Evolutionary conservation across 2,113 vertebrate species (phyloP).

Genomic region (Rallus limicola): DNA sequence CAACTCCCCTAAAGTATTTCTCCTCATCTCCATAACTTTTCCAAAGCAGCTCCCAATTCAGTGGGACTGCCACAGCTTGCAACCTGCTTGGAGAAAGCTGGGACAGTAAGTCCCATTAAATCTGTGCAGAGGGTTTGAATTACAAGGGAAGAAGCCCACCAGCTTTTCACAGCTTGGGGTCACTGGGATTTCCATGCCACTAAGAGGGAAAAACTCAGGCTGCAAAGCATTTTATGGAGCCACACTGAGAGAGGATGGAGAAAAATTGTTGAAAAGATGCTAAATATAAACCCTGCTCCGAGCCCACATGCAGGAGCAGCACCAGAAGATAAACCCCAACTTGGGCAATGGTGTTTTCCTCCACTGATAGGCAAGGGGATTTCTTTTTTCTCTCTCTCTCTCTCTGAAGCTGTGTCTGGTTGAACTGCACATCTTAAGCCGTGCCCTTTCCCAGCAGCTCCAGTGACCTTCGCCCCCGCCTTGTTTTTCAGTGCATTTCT

Average conservation of each 20-base stretch:
- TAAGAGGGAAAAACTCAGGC: background rate
- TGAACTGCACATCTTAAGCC: rapidly evolving
- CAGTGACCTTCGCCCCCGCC: rapidly evolving
- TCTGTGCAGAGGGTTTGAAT: background rate
- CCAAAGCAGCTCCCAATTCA: background rate
- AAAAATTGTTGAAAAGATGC: rapidly evolving
- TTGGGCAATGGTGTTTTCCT: background rate
- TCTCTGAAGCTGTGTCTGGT: background rate
- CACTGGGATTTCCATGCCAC: rapidly evolving
- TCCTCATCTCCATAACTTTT: background rate
- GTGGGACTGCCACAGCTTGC: rapidly evolving
- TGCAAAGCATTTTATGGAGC: background rate
- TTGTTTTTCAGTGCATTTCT: background rate
- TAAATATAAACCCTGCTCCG: background rate
- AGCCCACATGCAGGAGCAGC: background rate
- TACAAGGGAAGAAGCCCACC: background rate
- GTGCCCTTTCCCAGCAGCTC: background rate
- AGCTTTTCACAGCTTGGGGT: background rate
- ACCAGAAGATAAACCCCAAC: background rate
- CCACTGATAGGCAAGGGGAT: background rate
- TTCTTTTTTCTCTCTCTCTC: no score
- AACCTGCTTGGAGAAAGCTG: rapidly evolving
- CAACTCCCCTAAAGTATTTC: background rate
- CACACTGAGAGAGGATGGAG: rapidly evolving
- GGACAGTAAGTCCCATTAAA: rapidly evolving